phyloP scores from a whole-genome alignment of 1,140 invertebrate genomes.

The Drosophila kikkawai region DNA sequence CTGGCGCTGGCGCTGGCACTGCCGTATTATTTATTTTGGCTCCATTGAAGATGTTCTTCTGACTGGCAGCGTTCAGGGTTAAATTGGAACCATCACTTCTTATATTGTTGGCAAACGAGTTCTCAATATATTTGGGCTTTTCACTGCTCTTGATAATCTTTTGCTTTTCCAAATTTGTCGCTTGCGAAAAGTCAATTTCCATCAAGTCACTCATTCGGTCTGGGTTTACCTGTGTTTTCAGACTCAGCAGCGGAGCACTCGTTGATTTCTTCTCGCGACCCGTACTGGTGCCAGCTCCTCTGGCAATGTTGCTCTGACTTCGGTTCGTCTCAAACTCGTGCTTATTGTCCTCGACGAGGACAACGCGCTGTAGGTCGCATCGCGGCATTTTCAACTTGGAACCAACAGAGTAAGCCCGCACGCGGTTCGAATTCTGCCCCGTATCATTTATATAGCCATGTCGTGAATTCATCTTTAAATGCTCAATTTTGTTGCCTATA shows the following conservation, averaged over 20 bases:
- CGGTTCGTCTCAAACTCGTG: conserved; percentile 52
- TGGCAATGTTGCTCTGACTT: conserved; percentile 66
- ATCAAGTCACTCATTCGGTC: conserved; percentile 91
- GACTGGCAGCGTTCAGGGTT: conserved; percentile 37
- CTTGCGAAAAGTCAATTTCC: conserved; percentile 91
- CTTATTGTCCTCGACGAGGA: conserved; percentile 56
- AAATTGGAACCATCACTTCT: conserved; percentile 47
- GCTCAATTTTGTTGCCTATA: conserved; percentile 92
- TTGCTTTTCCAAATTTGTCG: conserved; percentile 36
- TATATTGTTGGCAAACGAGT: conserved; percentile 36
- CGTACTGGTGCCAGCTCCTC: conserved; percentile 24
- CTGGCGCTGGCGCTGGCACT: background rate
- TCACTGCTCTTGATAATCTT: conserved; percentile 33
- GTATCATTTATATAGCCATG: conserved; percentile 68
- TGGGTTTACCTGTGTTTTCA: conserved; percentile 88
- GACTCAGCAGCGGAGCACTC: conserved; percentile 87
- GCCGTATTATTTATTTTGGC: conserved; percentile 17
- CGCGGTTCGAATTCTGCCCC: conserved; percentile 84
- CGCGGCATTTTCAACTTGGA: conserved; percentile 87
- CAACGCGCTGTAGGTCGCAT: conserved; percentile 68
- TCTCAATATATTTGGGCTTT: conserved; percentile 31
- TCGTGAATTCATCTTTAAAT: conserved; percentile 72
- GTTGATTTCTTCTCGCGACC: conserved; percentile 86
- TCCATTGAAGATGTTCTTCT: conserved; percentile 34
- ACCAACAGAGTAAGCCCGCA: conserved; percentile 90